Percentiles rank a stretch among this genome's conserved stretches.
Conservation (phyloP, 2,113 vertebrate genomes). For the Cyprinus carpio region DNA sequence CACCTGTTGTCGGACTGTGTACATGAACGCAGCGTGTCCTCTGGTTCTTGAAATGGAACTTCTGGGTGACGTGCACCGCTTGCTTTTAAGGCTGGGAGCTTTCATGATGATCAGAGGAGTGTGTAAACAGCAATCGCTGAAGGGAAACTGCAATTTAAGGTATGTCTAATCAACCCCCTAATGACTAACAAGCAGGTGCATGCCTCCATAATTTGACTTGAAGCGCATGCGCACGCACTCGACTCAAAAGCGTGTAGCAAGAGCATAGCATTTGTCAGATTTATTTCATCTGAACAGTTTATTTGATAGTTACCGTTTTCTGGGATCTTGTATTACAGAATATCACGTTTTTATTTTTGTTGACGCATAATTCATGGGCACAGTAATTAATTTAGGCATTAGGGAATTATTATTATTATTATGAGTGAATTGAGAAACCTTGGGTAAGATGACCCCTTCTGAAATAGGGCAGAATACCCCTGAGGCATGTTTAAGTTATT, state of each 20-base stretch:
- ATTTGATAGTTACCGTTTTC: no score
- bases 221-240: neutral
- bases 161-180: neutral
- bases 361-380: neutral
- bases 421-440: neutral
- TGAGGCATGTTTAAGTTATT: neutral
- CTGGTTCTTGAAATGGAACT: neutral
- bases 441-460: neutral
- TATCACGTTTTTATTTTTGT: neutral
- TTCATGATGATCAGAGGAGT: slow-evolving; percentile 9
- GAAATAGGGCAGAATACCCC: neutral
- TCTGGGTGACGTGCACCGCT: neutral
- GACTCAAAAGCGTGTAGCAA: no score
- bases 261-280: neutral
- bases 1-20: slow-evolving; percentile 23
- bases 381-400: neutral
- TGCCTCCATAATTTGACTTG: neutral
- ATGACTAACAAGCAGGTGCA: slow-evolving; percentile 15
- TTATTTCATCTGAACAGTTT: neutral
- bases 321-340: neutral
- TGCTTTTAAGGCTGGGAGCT: neutral
- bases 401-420: neutral
- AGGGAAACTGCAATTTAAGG: neutral
- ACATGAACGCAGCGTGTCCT: neutral
- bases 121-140: neutral